Evolutionary conservation across 2,797 vertebrate species (phyloP).

Genomic region (Perodicticus potto): DNA sequence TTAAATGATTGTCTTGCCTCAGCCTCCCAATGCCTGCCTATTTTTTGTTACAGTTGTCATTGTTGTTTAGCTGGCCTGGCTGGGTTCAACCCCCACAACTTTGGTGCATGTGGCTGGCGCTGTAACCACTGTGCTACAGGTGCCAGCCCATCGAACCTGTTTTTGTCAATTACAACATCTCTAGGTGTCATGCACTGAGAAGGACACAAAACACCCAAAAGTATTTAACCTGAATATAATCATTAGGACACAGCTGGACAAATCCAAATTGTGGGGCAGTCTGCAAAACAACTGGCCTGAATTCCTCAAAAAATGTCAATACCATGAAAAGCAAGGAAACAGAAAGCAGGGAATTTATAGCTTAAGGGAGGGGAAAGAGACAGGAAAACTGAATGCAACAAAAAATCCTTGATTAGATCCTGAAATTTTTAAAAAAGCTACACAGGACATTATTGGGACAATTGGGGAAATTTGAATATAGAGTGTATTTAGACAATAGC

Average conservation of each 20-base stretch:
- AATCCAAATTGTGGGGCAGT: neutral
- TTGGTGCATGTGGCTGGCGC: no score
- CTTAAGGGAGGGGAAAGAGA: neutral
- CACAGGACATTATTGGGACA: neutral
- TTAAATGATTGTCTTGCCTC: no score
- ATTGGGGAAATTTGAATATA: constrained; percentile 3
- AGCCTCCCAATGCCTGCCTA: no score
- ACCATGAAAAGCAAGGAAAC: neutral
- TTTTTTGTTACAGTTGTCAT: no score
- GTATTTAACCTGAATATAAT: constrained; percentile 19
- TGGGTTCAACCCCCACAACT: no score
- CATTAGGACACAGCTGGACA: neutral
- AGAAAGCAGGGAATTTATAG: neutral
- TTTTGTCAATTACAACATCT: neutral
- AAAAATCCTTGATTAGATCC: neutral
- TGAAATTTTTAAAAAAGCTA: neutral
- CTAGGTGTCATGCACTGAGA: neutral
- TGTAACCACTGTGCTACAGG: no score
- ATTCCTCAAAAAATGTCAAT: constrained; percentile 33
- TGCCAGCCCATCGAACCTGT: neutral
- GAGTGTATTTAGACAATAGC: constrained; percentile 14
- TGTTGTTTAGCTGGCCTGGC: no score
- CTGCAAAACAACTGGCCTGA: constrained; percentile 3
- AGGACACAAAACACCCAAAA: constrained; percentile 7
- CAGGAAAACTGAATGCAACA: neutral